Evolutionary conservation across 2,113 vertebrate genomes (phyloP), one percentile per base, ranked within the genome.

Genomic region (Tachuris rubrigastra): DNA sequence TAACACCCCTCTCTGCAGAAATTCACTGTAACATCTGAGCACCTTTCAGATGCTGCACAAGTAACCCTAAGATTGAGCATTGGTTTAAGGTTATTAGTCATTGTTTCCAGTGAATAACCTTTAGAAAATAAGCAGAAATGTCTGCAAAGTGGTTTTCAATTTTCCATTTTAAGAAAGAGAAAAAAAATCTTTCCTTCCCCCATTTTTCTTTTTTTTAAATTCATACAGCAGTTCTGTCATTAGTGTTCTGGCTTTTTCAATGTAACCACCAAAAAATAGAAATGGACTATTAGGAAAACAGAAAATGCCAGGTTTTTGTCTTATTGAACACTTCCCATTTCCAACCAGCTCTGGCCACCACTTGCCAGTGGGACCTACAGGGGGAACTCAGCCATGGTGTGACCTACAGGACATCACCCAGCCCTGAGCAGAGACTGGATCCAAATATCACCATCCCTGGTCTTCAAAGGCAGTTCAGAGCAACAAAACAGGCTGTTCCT

Each of bases 331-430:
- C 37, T 33, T 49, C 35, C 24, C 25, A 8, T 46, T 55, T 35
- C 47, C 73, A 52, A 41, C 10, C 78, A 79, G 39, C 49, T 78
- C 94, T 59, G 62, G 18, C 18, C 59, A 60, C 35, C 56, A 28
- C n/a, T 23, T 35, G 37, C 41, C 50, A 56, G 2, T 0, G 3
- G 12, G 33, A 81, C 22, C 28, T 12, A 10, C 0, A 13, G 0
- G 16, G 23, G 37, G 10, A 88, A 2, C n/a, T 16, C 2, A 0
- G 30, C 16, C 0, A 0, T 28, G 41, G 7, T 13, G 69, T 14
- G 30, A 77, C 24, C 69, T 13, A 22, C 41, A 73, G 76, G 14
- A 25, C 49, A n/a, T 6, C 1, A 0, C 14, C 37, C 76, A 49
- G 58, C 27, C 24, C 76, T 21, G 5, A 85, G 52, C 18, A 28